phyloP scores from a whole-genome alignment of 2,113 vertebrate species.

The Paedocypris sp. region DNA sequence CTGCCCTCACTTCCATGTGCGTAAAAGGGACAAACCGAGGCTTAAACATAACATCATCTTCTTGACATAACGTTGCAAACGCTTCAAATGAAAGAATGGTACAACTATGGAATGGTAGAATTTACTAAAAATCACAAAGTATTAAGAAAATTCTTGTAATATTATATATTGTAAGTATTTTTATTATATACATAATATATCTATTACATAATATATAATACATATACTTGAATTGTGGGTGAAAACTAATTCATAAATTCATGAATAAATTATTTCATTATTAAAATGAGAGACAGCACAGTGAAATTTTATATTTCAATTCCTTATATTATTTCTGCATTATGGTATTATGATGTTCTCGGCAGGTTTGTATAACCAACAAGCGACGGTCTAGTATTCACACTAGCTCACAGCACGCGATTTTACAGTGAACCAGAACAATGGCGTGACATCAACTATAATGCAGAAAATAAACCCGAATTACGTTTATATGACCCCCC shows the following conservation, averaged over 20 bases:
- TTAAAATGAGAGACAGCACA: too few relatives aligned
- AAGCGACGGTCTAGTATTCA: slow-evolving; percentile 4
- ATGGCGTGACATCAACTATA: slow-evolving; percentile 36
- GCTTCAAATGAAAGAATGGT: too few relatives aligned
- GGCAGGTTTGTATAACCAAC: neutral
- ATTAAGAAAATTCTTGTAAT: too few relatives aligned
- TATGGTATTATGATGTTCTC: neutral
- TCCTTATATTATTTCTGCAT: slow-evolving; percentile 2
- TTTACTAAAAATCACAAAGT: too few relatives aligned
- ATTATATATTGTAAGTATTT: too few relatives aligned
- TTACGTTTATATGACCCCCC: neutral
- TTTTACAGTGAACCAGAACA: slow-evolving; percentile 40
- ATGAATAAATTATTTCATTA: too few relatives aligned
- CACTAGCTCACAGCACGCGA: slow-evolving; percentile 21
- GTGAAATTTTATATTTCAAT: neutral
- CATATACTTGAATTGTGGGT: too few relatives aligned
- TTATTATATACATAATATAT: too few relatives aligned
- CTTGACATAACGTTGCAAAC: slow-evolving; percentile 35
- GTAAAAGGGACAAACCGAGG: slow-evolving; percentile 49
- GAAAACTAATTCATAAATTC: too few relatives aligned
- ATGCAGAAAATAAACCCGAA: slow-evolving; percentile 40
- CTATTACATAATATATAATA: too few relatives aligned
- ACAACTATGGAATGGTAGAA: too few relatives aligned
- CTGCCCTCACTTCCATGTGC: slow-evolving; percentile 34
- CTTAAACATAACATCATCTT: slow-evolving; percentile 38